Evolutionary conservation across 2,113 vertebrate species (phyloP).

Genomic region (Opisthocomus hoazin): DNA sequence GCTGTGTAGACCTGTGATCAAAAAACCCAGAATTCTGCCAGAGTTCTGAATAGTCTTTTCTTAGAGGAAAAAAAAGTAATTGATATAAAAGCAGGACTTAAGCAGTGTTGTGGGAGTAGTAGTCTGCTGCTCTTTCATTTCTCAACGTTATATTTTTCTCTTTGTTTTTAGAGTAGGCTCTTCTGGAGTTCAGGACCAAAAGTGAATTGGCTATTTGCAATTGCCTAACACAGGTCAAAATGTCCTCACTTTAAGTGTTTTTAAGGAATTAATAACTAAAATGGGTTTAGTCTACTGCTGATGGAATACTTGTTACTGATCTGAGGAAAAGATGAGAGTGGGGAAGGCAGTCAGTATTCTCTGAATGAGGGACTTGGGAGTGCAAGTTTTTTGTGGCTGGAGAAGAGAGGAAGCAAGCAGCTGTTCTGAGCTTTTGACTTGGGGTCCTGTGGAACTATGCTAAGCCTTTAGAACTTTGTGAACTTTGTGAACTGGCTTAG

Average conservation of each 20-base stretch:
- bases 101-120: neutral
- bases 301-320: neutral
- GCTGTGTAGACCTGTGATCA: neutral
- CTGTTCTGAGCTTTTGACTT: neutral
- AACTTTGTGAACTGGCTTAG: neutral
- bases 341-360: neutral
- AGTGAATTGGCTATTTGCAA: neutral
- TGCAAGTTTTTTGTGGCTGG: neutral
- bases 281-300: neutral
- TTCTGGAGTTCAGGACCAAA: neutral
- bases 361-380: neutral
- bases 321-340: neutral
- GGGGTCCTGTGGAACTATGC: neutral
- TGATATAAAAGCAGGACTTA: neutral
- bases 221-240: neutral
- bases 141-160: neutral
- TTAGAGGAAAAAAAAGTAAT: neutral
- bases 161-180: neutral
- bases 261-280: neutral
- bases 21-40: fast-evolving
- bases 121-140: neutral
- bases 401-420: neutral
- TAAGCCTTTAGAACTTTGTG: neutral
- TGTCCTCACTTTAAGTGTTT: neutral
- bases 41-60: neutral